A percentile compares a stretch with the other conserved stretches of the same genome.
Evolutionary conservation across 64 coral and sea anemone genomes (phyloP).

Genomic region (Orbicella faveolata): DNA sequence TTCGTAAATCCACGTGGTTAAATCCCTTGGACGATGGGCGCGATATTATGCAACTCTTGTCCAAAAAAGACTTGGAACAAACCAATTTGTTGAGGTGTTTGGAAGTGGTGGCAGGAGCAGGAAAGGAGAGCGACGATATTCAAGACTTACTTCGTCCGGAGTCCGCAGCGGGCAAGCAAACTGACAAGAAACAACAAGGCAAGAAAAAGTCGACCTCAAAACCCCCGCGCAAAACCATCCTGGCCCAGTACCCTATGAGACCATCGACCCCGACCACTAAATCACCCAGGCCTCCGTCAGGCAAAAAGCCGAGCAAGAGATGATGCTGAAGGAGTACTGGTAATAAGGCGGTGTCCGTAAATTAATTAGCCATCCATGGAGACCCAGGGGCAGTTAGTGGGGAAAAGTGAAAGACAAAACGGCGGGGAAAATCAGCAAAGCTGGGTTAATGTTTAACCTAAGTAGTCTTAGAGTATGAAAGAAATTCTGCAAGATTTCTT

Average conservation of each 20-base stretch:
- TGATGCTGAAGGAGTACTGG: neutral
- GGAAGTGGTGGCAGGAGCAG: slow-evolving; percentile 68
- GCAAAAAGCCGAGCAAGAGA: slow-evolving; percentile 20
- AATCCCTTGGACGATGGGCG: slow-evolving; percentile 89
- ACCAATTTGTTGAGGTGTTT: slow-evolving; percentile 87
- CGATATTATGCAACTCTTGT: slow-evolving; percentile 84
- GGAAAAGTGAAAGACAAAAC: no score
- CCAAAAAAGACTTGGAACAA: slow-evolving; percentile 93
- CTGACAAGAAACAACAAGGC: slow-evolving; percentile 19
- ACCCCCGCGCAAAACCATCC: slow-evolving; percentile 20
- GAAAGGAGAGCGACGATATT: slow-evolving; percentile 82
- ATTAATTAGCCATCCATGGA: no score
- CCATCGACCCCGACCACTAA: slow-evolving; percentile 44
- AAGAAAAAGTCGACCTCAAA: slow-evolving; percentile 27
- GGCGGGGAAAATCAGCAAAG: no score
- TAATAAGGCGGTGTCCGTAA: no score
- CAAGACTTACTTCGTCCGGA: slow-evolving; percentile 75
- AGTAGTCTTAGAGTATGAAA: no score
- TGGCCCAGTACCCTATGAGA: slow-evolving; percentile 62
- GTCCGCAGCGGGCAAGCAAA: slow-evolving; percentile 56
- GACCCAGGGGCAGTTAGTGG: no score
- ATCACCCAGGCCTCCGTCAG: slow-evolving; percentile 44
- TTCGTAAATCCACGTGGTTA: slow-evolving; percentile 98
- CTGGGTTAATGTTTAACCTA: no score
- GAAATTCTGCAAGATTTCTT: no score